phyloP scores from a whole-genome alignment of 2,113 vertebrate genomes.

The Rissa tridactyla region DNA sequence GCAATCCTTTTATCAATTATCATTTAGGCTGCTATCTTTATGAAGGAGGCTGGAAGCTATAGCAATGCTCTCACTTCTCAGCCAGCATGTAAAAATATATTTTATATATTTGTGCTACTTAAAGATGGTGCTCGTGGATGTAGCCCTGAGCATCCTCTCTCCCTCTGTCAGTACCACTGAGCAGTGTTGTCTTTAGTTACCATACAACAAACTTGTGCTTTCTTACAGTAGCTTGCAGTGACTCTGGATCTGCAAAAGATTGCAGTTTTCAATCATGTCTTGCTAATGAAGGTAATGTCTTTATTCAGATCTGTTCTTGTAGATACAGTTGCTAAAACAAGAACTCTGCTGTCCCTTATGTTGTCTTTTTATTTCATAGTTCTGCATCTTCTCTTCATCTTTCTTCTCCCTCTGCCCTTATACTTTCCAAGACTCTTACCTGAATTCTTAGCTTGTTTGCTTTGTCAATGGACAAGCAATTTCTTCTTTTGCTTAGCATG shows the following conservation, averaged over 20 bases:
- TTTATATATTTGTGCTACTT: neutral
- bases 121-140: neutral
- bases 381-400: neutral
- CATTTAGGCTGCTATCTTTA: constrained; percentile 70
- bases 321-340: constrained; percentile 46
- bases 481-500: neutral
- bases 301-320: neutral
- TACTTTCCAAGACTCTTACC: neutral
- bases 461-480: neutral
- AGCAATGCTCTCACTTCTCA: neutral
- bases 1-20: constrained; percentile 69
- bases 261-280: neutral
- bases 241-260: neutral
- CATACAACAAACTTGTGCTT: neutral
- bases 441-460: neutral
- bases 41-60: neutral
- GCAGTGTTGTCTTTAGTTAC: neutral
- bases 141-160: neutral
- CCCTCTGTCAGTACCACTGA: neutral
- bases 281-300: neutral
- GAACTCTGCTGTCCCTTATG: neutral
- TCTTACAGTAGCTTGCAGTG: neutral
- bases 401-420: neutral
- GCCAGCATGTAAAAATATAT: neutral
- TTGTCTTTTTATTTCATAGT: neutral